Percentiles rank a stretch among this genome's conserved stretches.
Conservation (phyloP, 1,140 invertebrate genomes). For the Drusus annulatus region DNA sequence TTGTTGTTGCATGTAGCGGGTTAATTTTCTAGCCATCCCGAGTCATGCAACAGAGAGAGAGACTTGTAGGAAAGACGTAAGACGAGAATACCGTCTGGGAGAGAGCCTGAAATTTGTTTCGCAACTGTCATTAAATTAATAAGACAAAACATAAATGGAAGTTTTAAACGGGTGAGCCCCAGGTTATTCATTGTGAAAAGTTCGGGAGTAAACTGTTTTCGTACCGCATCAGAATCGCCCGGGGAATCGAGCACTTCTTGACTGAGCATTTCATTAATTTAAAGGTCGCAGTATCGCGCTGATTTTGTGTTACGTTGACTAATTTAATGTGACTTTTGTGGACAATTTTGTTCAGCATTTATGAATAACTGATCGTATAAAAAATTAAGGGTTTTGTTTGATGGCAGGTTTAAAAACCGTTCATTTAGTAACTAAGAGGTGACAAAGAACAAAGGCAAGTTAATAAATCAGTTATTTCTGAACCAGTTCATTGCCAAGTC, state of each 20-base stretch:
- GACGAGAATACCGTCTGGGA: slow-evolving; percentile 5
- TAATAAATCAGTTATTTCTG: no score
- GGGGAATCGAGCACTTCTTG: slow-evolving; percentile 6
- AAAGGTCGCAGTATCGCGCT: background rate
- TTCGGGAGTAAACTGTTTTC: slow-evolving; percentile 32
- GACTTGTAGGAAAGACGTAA: background rate
- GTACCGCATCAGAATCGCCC: slow-evolving; percentile 22
- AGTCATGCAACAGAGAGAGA: no score
- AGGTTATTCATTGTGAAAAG: slow-evolving; percentile 42
- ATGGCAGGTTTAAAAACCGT: no score
- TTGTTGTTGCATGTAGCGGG: no score
- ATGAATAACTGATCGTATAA: no score
- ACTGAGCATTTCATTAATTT: background rate
- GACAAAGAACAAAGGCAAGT: no score
- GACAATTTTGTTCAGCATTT: no score
- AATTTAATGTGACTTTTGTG: no score
- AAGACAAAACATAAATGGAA: slow-evolving; percentile 56
- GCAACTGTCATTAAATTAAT: slow-evolving; percentile 59
- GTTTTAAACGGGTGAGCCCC: slow-evolving; percentile 34
- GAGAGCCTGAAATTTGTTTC: slow-evolving; percentile 35
- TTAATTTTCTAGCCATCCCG: no score
- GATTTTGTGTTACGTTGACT: background rate
- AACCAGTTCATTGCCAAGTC: no score
- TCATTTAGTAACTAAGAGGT: no score
- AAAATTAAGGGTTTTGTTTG: no score